Evolutionary conservation across 2,113 vertebrate species (phyloP).

Genomic region (Spea multiplicata): DNA sequence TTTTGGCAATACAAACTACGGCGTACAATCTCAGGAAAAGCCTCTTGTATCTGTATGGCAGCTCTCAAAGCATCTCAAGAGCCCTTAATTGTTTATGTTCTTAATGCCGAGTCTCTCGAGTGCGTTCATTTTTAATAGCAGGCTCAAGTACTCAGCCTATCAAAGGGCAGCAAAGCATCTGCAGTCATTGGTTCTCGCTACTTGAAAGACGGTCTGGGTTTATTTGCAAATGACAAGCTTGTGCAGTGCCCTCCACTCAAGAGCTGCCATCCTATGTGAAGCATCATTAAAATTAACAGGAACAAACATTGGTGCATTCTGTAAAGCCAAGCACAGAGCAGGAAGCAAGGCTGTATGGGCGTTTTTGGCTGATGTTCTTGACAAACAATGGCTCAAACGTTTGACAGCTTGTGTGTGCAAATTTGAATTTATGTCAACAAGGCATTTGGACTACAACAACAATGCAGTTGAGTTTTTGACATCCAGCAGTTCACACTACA

Average conservation of each 20-base stretch:
- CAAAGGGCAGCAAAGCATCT: conserved; percentile 70
- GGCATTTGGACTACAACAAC: conserved; percentile 12
- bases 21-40: conserved; percentile 59
- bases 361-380: conserved; percentile 54
- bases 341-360: conserved; percentile 45
- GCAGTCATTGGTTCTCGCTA: conserved; percentile 64
- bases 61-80: conserved; percentile 73
- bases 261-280: conserved; percentile 59
- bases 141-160: conserved; percentile 67
- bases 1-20: conserved; percentile 56
- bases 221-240: conserved; percentile 75
- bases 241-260: conserved; percentile 63
- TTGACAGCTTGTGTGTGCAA: conserved; percentile 64
- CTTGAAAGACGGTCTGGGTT: conserved; percentile 68
- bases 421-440: conserved; percentile 58
- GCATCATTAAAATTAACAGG: conserved; percentile 63
- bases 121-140: conserved; percentile 79
- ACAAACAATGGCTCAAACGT: conserved; percentile 68
- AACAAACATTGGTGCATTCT: conserved; percentile 64
- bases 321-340: conserved; percentile 56
- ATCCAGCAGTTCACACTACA: neutral
- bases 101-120: conserved; percentile 74
- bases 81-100: conserved; percentile 77
- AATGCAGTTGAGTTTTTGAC: neutral
- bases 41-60: conserved; percentile 59